phyloP scores from a whole-genome alignment of 2,888 invertebrate species.

The Melinaea menophilus region DNA sequence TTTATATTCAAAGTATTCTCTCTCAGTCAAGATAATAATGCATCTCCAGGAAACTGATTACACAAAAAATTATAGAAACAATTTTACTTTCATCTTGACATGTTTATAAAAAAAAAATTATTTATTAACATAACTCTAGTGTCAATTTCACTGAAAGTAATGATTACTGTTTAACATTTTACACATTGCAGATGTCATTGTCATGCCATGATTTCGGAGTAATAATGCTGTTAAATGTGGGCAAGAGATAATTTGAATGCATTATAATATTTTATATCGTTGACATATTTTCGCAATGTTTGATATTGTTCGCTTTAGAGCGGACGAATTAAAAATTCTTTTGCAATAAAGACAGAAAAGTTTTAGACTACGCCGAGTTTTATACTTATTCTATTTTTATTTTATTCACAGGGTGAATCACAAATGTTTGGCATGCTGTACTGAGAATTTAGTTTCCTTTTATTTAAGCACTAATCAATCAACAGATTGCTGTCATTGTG shows the following conservation, averaged over 20 bases:
- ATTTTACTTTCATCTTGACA: too few relatives aligned
- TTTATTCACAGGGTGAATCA: constrained; percentile 79
- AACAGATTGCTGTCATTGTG: constrained; percentile 82
- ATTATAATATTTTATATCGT: constrained; percentile 26
- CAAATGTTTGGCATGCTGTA: constrained; percentile 86
- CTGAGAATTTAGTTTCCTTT: constrained; percentile 67
- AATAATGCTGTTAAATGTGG: neutral
- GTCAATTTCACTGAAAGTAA: neutral
- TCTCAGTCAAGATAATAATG: neutral
- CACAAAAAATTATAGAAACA: neutral
- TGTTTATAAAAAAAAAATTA: too few relatives aligned
- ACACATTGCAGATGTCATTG: neutral
- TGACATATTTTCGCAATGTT: constrained; percentile 28
- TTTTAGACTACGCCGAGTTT: constrained; percentile 21
- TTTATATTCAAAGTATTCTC: neutral
- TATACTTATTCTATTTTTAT: constrained; percentile 19
- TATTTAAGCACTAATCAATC: constrained; percentile 55
- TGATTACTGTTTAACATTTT: neutral
- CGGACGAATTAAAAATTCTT: constrained; percentile 26
- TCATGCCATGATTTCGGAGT: neutral
- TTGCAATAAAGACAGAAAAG: constrained; percentile 23
- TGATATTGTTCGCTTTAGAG: constrained; percentile 27
- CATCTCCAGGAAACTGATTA: neutral
- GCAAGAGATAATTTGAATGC: constrained; percentile 21
- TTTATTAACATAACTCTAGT: neutral